phyloP scores from a whole-genome alignment of 2,888 invertebrate species.

The Oscheius sp. region DNA sequence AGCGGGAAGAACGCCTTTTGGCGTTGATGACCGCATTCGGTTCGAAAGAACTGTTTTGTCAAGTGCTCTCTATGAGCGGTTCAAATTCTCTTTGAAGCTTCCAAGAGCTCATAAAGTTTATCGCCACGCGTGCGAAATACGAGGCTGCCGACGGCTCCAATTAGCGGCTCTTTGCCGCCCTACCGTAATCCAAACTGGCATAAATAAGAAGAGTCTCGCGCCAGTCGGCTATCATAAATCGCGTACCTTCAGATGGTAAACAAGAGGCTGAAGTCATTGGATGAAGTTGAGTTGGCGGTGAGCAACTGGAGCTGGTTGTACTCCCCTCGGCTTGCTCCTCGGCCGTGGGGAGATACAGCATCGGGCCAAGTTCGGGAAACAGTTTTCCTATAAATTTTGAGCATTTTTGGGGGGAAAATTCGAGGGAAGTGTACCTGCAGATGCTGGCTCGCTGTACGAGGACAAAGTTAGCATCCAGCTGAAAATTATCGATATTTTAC shows the following conservation, averaged over 20 bases:
- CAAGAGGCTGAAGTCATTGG: slow-evolving; percentile 1
- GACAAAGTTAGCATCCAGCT: slow-evolving; percentile 13
- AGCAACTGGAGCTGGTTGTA: slow-evolving; percentile 28
- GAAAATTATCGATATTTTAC: neutral
- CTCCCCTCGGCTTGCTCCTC: slow-evolving; percentile 28
- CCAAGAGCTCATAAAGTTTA: slow-evolving; percentile 30
- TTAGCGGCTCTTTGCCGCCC: slow-evolving; percentile 7
- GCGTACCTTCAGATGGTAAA: neutral
- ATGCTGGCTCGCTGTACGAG: neutral
- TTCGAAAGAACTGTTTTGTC: too few species aligned
- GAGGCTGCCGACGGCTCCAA: slow-evolving; percentile 17
- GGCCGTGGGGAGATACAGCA: slow-evolving; percentile 24
- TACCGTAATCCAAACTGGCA: slow-evolving; percentile 30
- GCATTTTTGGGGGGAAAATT: neutral
- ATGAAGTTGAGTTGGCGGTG: slow-evolving; percentile 30
- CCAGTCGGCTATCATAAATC: slow-evolving; percentile 14
- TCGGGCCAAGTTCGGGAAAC: slow-evolving; percentile 30
- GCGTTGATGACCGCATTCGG: too few species aligned
- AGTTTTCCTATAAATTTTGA: slow-evolving; percentile 6
- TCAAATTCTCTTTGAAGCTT: neutral
- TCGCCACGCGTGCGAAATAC: slow-evolving; percentile 35
- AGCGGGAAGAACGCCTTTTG: too few species aligned
- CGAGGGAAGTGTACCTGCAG: slow-evolving; percentile 1
- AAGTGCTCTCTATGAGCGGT: neutral
- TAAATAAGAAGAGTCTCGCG: slow-evolving; percentile 29